Base-by-base conservation (phyloP, 2,797 vertebrate genomes). In the Borostomias antarcticus region DNA sequence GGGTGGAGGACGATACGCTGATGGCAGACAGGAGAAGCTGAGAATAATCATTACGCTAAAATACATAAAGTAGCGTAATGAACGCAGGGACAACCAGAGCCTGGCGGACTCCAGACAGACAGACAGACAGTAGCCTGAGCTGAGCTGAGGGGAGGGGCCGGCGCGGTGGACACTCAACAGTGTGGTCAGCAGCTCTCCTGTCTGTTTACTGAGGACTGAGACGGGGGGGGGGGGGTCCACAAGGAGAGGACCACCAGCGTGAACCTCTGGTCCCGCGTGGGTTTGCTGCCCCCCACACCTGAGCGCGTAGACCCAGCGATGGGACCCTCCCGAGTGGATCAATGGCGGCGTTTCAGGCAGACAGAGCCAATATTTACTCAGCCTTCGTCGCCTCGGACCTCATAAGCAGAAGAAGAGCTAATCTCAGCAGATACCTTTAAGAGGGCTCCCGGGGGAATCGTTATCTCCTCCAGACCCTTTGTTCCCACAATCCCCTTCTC, bases 311-410 rank as follows among this genome's bases (percentile, higher is more conserved):
- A 92, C 91, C 87, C 85, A 79, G 81, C 74, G 87, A 88, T 76
- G 89, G 89, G 78, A 85, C 74, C 84, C 83, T 82, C 69, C 75
- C 66, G 81, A 81, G 74, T 60, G 81, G 88, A 89, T 84, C 59
- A 81, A 78, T 87, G 86, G 77, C 76, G 1, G 26, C 86, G 88
- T 85, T 86, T 88, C 78, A 85, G 80, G 76, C 88, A 84, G 80
- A 60, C 74, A 84, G 81, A 60, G 69, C 80, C 79, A 93, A 91
- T 93, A 90, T 89, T 92, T 90, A 90, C 88, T 89, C 82, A 84
- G 81, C 85, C 86, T 89, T 91, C 84, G 78, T 76, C 83, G 70
- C 76, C 89, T 82, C 60, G 77, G 73, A 87, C 86, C 73, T 85
- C 84, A 82, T 86, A 87, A 89, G 89, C 83, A 84, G 83, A 81